Evolutionary conservation across 2,797 vertebrate species (phyloP), one percentile per base, ranked within the genome.

Genomic region (Danio albolineatus): DNA sequence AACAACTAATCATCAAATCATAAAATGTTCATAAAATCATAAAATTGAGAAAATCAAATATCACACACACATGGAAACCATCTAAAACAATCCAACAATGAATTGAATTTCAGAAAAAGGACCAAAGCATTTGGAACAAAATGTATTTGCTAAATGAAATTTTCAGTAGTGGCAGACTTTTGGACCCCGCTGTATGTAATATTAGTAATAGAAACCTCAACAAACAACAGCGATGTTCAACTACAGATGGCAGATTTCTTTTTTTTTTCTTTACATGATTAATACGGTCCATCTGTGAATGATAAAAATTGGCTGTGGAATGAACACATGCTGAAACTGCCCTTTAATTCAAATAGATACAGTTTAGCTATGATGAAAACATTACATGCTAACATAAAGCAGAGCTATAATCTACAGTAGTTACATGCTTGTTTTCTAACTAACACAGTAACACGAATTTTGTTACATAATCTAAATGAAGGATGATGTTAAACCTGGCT

Each of bases 271-370:
- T n/a, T 71, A 66, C 72, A 39, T 49, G n/a, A 73, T 66, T 48
- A 71, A 57, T 28, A 28, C 3, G 38, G 6, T 71, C 28, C 44
- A 75, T 78, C n/a, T 71, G 9, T 78, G n/a, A 54, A 57, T 43
- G n/a, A 38, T 56, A 39, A 49, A n/a, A 16, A 79, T 39, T 69
- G 19, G 39, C 66, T 70, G 51, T 54, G 44, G 28, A 49, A n/a
- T 73, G 76, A 57, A 73, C 56, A 76, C 61, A 53, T 19, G 57
- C 62, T 64, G 38, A 82, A 62, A 70, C 54, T 82, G 69, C 77
- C 79, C 73, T 83, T 86, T 85, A 79, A 77, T 73, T 71, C 21
- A 51, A 62, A 48, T 43, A 73, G n/a, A 73, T 43, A 70, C 36
- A 41, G 72, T 28, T 28, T 46, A 5, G 44, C 76, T 81, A 72